Evolutionary conservation across 2,797 vertebrate genomes (phyloP).

Genomic region (Cossypha polioptera): DNA sequence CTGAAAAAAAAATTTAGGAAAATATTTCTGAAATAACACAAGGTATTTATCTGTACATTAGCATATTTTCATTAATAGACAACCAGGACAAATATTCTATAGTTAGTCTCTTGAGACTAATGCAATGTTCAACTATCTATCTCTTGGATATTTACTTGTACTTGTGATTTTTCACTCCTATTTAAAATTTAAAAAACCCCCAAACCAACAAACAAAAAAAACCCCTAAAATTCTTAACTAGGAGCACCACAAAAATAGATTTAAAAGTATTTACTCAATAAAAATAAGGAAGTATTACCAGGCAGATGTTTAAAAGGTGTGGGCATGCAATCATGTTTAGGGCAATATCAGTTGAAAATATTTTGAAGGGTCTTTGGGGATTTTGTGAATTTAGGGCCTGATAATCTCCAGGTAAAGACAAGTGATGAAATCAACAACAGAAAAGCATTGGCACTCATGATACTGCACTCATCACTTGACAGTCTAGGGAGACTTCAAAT

Average conservation of each 20-base stretch:
- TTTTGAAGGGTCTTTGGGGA: neutral
- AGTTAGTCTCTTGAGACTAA: constrained; percentile 35
- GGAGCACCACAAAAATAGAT: neutral
- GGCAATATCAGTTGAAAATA: neutral
- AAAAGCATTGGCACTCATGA: neutral
- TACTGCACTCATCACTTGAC: neutral
- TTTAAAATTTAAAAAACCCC: neutral
- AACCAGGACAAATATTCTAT: neutral
- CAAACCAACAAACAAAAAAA: neutral
- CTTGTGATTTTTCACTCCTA: neutral
- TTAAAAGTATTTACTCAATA: neutral
- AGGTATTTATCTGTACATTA: constrained; percentile 32
- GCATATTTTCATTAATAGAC: neutral
- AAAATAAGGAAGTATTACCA: neutral
- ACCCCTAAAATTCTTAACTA: neutral
- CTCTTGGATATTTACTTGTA: neutral
- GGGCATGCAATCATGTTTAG: neutral
- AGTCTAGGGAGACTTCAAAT: neutral
- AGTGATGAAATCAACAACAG: neutral
- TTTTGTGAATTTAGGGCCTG: neutral
- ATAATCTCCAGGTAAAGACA: neutral
- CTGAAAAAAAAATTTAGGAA: neutral
- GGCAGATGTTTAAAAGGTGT: neutral
- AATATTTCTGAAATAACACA: neutral
- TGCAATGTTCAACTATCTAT: neutral